Conservation (phyloP, 2,888 invertebrate genomes). For the Mystacides longicornis region DNA sequence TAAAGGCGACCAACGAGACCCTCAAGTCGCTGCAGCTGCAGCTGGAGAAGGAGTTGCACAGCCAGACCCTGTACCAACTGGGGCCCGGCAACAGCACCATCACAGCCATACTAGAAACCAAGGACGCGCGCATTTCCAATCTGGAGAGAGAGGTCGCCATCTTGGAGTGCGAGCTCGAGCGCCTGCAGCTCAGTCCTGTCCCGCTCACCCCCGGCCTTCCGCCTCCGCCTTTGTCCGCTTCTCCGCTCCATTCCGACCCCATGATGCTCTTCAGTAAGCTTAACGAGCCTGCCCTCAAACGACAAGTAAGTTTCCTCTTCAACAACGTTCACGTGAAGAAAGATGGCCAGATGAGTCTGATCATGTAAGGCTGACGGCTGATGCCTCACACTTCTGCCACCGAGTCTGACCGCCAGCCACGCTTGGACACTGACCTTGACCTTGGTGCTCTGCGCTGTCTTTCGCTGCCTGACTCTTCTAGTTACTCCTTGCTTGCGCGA, state of each 20-base stretch:
- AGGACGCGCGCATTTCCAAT: conserved; percentile 81
- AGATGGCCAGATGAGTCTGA: conserved; percentile 52
- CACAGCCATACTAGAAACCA: conserved; percentile 73
- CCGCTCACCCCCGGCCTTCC: conserved; percentile 32
- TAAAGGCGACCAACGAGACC: conserved; percentile 77
- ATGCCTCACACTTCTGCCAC: no score
- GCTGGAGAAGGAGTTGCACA: conserved; percentile 61
- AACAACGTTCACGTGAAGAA: conserved; percentile 72
- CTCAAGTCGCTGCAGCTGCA: conserved; percentile 74
- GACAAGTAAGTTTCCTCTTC: conserved; percentile 81
- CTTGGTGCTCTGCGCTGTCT: no score
- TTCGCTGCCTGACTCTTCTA: no score
- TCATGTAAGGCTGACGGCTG: no score
- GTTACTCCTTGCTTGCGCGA: no score
- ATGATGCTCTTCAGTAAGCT: conserved; percentile 31
- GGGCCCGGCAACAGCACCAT: conserved; percentile 55
- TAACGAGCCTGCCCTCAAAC: conserved; percentile 61
- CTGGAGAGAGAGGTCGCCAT: conserved; percentile 78
- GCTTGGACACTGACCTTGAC: no score
- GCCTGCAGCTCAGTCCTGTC: conserved; percentile 36
- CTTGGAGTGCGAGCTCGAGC: conserved; percentile 68
- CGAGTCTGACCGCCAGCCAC: no score
- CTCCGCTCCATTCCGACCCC: conserved; percentile 38
- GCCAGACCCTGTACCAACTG: conserved; percentile 53
- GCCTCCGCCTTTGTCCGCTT: conserved; percentile 41